These are phyloP conservation scores for Mobula birostris DNA, from an alignment of 2,113 vertebrate species.

Conservation along the genomic window DNA sequence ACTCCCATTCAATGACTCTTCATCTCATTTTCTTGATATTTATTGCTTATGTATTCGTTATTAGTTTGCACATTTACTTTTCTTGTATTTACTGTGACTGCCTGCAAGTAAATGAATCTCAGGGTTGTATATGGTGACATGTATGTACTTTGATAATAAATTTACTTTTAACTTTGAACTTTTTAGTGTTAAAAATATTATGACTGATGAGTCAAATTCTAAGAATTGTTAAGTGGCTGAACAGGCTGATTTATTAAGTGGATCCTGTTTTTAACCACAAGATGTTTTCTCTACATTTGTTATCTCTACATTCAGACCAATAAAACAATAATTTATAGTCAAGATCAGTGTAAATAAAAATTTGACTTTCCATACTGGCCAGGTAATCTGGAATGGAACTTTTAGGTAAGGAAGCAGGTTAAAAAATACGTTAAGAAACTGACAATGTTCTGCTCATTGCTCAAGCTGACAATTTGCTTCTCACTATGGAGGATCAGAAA, in stretches of 20 bases:
- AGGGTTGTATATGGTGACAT: too few relatives aligned
- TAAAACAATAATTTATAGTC: background rate
- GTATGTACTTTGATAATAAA: too few relatives aligned
- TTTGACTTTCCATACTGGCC: too few relatives aligned
- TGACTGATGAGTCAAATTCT: background rate
- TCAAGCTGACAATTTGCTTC: background rate
- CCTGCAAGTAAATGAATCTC: too few relatives aligned
- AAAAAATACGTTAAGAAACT: background rate
- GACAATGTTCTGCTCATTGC: background rate
- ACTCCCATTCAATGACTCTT: too few relatives aligned
- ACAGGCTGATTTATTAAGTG: background rate
- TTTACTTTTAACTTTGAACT: too few relatives aligned
- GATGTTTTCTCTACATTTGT: background rate
- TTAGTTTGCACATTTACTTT: too few relatives aligned
- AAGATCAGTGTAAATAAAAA: background rate
- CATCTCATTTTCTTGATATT: too few relatives aligned
- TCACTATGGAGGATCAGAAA: too few relatives aligned
- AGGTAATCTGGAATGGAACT: background rate
- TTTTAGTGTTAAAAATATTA: background rate
- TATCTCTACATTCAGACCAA: background rate
- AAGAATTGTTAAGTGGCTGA: background rate
- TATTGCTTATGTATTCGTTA: too few relatives aligned
- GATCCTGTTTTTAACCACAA: background rate
- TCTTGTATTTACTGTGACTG: too few relatives aligned
- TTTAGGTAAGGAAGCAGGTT: background rate